Conservation (phyloP, 92 coral and sea anemone species). For the Phenganax subtilis region DNA sequence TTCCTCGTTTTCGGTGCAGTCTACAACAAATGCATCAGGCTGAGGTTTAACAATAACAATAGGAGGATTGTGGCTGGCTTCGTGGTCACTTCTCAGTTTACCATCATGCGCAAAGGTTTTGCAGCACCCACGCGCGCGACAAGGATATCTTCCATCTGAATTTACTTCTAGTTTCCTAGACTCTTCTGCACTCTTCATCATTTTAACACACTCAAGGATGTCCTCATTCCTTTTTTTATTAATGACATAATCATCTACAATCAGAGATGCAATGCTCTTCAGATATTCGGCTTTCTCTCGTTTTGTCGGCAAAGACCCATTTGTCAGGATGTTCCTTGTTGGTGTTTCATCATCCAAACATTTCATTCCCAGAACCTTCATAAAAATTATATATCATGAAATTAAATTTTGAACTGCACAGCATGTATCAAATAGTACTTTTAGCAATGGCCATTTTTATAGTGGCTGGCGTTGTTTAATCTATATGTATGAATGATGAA, state of each 20-base stretch:
- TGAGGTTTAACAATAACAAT: conserved; percentile 31
- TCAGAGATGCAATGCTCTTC: conserved; percentile 48
- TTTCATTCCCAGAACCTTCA: conserved; percentile 30
- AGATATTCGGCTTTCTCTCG: conserved; percentile 45
- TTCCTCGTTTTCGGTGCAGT: conserved; percentile 19
- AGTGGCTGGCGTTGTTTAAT: background rate
- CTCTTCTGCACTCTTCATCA: conserved; percentile 37
- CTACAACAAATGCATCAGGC: conserved; percentile 22
- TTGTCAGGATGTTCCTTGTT: conserved; percentile 21
- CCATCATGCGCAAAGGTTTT: conserved; percentile 54
- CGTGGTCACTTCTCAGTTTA: conserved; percentile 41
- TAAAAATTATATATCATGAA: background rate
- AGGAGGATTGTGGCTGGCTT: conserved; percentile 43
- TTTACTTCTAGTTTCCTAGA: conserved; percentile 40
- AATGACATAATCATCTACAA: conserved; percentile 62
- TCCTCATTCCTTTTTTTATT: conserved; percentile 48
- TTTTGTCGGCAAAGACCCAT: conserved; percentile 31
- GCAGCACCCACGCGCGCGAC: conserved; percentile 46
- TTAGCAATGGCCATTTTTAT: background rate
- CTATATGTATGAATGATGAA: background rate
- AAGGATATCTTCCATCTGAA: conserved; percentile 56
- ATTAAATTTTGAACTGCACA: background rate
- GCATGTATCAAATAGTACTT: background rate
- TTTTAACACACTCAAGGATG: conserved; percentile 39
- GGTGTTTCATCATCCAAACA: conserved; percentile 44